phyloP scores from a whole-genome alignment of 2,113 vertebrate genomes.

The Agelaius phoeniceus region DNA sequence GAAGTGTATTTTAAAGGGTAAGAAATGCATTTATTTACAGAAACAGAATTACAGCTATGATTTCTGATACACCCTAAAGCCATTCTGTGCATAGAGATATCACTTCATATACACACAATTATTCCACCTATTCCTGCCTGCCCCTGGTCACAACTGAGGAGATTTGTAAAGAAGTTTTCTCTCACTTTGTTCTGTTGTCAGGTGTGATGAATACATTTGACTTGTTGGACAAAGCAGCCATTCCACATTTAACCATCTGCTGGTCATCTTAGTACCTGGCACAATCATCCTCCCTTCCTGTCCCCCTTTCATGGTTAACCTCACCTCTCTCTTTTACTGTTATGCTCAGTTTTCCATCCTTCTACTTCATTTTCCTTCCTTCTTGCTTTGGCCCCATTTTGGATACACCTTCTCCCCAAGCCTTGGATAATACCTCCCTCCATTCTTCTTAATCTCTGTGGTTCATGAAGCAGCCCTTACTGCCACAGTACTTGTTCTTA shows the following conservation, averaged over 20 bases:
- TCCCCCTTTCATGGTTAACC: background rate
- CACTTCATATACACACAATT: background rate
- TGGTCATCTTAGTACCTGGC: background rate
- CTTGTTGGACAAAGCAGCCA: background rate
- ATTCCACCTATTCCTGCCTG: background rate
- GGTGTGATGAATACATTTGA: background rate
- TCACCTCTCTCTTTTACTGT: background rate
- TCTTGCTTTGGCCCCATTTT: background rate
- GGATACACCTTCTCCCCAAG: background rate
- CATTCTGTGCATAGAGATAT: background rate
- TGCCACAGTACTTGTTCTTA: background rate
- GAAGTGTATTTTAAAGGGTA: background rate
- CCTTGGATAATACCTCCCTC: background rate
- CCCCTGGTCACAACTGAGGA: background rate
- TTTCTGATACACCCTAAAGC: background rate
- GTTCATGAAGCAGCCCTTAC: background rate
- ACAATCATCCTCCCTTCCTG: background rate
- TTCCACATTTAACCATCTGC: background rate
- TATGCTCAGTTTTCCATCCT: background rate
- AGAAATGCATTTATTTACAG: background rate
- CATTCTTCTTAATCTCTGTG: background rate
- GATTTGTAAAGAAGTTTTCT: background rate
- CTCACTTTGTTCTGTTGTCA: background rate
- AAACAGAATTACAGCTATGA: background rate
- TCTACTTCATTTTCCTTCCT: background rate